Base-by-base conservation (phyloP, 2,797 vertebrate genomes). In the Melanotaenia trifasciata region DNA sequence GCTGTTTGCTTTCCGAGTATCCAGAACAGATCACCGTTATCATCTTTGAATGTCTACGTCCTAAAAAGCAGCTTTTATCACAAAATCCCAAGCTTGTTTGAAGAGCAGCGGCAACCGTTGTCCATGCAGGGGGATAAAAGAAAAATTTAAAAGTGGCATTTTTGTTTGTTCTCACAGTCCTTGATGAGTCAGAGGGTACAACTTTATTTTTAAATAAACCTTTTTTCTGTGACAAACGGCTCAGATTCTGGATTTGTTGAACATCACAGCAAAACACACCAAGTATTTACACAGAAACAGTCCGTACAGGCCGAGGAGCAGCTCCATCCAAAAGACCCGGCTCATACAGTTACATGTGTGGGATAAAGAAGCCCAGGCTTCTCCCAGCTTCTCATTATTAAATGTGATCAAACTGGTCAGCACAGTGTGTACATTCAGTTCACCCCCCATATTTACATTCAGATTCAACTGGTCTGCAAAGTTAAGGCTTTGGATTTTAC, bases 151-250 rank as follows among this genome's bases (percentile, higher is more conserved):
- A 32, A 51, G 24, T 22, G 28, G 75, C 69, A 65, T 94, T 26
- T 57, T 70, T 16, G 4, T 62, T 54, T 73, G 58, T 95, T 95
- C 94, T 94, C 93, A 94, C 92, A 95, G 94, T 95, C 94, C 65
- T 95, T 94, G 95, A 96, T 58, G 80, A 95, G 92, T 94, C 94
- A 89, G 92, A 91, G 96, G 96, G 95, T 93, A 96, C 94, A 95
- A 96, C 94, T 98, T 99, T 98, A 98, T 98, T 99, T 99, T 98
- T 97, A 95, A 98, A 98, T 98, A 99, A 99, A 98, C 94, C 87
- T 96, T 94, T 94, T 90, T 95, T 96, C 95, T 96, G 96, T 97
- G 96, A 98, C 92, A 92, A 90, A 87, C 79, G 85, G 88, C 86
- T 92, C 81, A 6, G 70, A 64, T 63, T 83, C 60, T 76, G 70